Conservation (phyloP, 2,113 vertebrate genomes). For the Dasyornis broadbenti region DNA sequence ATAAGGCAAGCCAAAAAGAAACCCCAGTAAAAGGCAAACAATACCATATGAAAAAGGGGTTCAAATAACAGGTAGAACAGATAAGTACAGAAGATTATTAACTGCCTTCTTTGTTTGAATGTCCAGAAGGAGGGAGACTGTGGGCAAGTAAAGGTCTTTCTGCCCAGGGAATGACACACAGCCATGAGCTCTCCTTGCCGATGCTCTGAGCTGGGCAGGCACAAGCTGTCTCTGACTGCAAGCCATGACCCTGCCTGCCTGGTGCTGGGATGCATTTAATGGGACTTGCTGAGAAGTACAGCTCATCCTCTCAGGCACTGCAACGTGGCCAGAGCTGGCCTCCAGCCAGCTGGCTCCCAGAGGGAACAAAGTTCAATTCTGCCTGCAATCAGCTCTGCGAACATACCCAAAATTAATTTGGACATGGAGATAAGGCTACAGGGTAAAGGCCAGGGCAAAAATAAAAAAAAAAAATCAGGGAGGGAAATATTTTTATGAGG, state of each 20-base stretch:
- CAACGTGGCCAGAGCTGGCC: not conserved
- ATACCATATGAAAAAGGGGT: not conserved
- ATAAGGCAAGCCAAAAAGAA: not conserved
- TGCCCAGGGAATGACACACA: not conserved
- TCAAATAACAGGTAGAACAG: not conserved
- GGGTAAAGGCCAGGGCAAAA: not conserved
- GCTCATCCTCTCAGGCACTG: not conserved
- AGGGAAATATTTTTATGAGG: not conserved
- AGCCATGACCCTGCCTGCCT: not conserved
- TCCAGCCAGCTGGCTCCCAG: not conserved
- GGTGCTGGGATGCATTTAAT: not conserved
- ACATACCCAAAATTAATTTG: constrained; percentile 20
- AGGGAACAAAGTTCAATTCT: not conserved
- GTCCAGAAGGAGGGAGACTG: not conserved
- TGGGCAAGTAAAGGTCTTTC: not conserved
- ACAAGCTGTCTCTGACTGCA: not conserved
- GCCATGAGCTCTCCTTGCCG: not conserved
- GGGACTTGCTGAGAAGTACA: not conserved
- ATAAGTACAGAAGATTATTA: not conserved
- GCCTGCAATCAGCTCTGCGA: not conserved
- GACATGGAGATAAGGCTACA: not conserved
- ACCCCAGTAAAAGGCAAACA: not conserved
- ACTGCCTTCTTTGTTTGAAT: not conserved
- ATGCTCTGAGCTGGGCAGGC: not conserved
- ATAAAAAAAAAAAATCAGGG: not conserved